A percentile compares a stretch with the other conserved stretches of the same genome.
Conservation (phyloP, 2,797 vertebrate species). For the Betta splendens region DNA sequence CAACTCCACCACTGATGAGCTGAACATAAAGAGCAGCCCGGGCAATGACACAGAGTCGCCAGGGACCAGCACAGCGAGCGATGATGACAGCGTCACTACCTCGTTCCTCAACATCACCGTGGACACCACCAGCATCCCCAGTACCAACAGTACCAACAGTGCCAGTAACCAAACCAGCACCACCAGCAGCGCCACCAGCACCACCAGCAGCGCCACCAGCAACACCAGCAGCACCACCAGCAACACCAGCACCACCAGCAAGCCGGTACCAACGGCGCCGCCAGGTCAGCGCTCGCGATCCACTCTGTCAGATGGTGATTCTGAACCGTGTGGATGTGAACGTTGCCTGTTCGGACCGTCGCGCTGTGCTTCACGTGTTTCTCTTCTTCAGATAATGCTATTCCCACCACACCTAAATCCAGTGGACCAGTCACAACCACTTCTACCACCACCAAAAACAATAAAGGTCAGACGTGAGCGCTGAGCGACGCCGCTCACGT, state of each 20-base stretch:
- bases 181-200: not conserved
- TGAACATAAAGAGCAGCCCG: too few species aligned
- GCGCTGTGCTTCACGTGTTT: slow-evolving; percentile 3
- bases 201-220: too few species aligned
- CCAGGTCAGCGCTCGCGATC: slow-evolving; percentile 25
- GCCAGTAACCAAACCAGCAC: not conserved
- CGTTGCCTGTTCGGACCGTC: not conserved
- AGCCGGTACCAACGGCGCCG: not conserved
- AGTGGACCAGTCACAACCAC: accelerated
- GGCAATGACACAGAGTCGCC: too few species aligned
- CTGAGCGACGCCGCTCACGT: too few species aligned
- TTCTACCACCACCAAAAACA: accelerated
- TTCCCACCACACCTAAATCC: not conserved
- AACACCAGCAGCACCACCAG: not conserved
- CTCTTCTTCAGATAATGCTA: not conserved
- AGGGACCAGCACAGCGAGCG: too few species aligned
- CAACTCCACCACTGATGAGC: too few species aligned
- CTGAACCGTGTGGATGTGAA: not conserved
- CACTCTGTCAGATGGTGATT: too few species aligned
- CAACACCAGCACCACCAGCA: accelerated
- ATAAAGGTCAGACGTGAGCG: slow-evolving; percentile 25
- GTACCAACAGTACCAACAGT: not conserved
- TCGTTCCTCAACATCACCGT: not conserved
- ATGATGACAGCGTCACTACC: too few species aligned
- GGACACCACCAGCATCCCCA: not conserved